A percentile compares a stretch with the other conserved stretches of the same genome.
Conservation (phyloP, 2,888 invertebrate genomes). For the Steinernema carpocapsae region DNA sequence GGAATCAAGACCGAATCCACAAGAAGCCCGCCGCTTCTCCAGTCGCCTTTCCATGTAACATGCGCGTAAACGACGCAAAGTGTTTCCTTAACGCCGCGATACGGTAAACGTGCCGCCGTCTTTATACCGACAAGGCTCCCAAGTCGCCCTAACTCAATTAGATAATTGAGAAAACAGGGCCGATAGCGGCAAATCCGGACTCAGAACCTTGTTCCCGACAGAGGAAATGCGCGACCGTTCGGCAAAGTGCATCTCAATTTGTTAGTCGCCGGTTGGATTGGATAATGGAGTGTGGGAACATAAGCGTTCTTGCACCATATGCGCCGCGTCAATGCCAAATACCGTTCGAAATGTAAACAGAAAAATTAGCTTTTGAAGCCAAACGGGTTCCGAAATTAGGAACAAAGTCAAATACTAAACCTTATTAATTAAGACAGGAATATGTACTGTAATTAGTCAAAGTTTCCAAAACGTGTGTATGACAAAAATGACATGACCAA, state of each 20-base stretch:
- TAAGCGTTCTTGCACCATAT: slow-evolving; percentile 27
- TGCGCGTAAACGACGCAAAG: neutral
- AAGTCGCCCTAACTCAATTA: slow-evolving; percentile 10
- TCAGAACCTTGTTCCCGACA: neutral
- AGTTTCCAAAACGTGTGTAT: no score
- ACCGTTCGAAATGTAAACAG: slow-evolving; percentile 32
- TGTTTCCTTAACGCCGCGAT: neutral
- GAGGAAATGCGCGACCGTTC: neutral
- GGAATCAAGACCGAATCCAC: slow-evolving; percentile 2
- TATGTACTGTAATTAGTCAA: no score
- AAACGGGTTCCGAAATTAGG: no score
- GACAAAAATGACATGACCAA: no score
- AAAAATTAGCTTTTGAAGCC: neutral
- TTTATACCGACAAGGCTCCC: neutral
- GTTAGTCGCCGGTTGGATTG: neutral
- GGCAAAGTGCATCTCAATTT: slow-evolving; percentile 30
- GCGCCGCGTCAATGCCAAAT: slow-evolving; percentile 15
- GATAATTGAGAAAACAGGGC: slow-evolving; percentile 1
- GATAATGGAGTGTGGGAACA: slow-evolving; percentile 31
- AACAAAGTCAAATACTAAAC: no score
- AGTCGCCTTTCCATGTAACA: neutral
- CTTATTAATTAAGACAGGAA: no score
- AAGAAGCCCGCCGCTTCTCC: neutral
- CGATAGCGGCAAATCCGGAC: slow-evolving; percentile 1
- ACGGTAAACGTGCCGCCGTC: neutral